Base-by-base conservation (phyloP, 1,140 invertebrate species). In the Brachionus paranguensis region DNA sequence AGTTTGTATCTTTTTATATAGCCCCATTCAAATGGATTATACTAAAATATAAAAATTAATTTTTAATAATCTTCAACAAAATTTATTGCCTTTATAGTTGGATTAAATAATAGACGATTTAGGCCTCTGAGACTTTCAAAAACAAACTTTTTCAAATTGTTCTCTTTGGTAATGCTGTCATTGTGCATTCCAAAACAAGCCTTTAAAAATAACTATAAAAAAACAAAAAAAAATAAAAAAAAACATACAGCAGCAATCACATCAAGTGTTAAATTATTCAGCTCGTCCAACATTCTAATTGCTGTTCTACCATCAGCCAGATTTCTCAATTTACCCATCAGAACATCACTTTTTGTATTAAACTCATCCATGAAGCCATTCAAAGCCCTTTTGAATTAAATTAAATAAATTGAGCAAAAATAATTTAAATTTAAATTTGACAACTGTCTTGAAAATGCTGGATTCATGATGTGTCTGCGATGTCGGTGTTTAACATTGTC, bases 371-470 rank as follows among this genome's bases (percentile, higher is more conserved):
- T 79, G 41, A 79, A 79, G 14, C 55, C 20, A 33, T 60, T 79
- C 24, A 79, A 41, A 55, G 45, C 47, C 20, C 76, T 79, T n/a
- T 78, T 6, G 17, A 43, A 20, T 37, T 10, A 72, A 72, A 72
- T n/a, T 20, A 47, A 37, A 55, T 47, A 50, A 47, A 45, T 27
- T 78, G 11, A 43, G 3, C 0, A 37, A 29, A 33, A 17, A 29
- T 3, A n/a, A 74, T 41, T 10, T 24, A 33, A 37, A 41, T 29
- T 41, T 17, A 37, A 27, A 37, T 17, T 37, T 7, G 14, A 29
- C 50, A 53, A 79, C 76, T 79, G 76, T 79, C 45, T 55, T 17
- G 47, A 64, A 41, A 79, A 79, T 53, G 76, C 76, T n/a, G 76
- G 55, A 53, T 79, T 79, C 50, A 60, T 33, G 45, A 64, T 33